phyloP scores from a whole-genome alignment of 2,888 invertebrate species.

The Drosophila algonquin region DNA sequence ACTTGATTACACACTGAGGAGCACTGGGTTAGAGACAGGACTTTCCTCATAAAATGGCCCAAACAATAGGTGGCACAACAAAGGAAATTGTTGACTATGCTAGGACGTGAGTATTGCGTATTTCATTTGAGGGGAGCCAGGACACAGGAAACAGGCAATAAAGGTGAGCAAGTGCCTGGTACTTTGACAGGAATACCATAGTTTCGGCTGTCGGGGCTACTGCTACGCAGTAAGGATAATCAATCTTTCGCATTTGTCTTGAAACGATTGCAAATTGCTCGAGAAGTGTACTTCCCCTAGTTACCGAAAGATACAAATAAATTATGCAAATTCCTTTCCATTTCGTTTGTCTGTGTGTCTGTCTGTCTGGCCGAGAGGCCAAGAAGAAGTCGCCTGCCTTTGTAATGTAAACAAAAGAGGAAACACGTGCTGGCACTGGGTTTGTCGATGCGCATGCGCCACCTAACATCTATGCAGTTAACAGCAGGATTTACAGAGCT shows the following conservation, averaged over 20 bases:
- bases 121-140: not conserved
- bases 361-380: slow-evolving; percentile 1
- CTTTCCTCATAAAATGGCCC: too few relatives aligned
- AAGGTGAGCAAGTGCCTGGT: not conserved
- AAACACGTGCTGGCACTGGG: slow-evolving; percentile 39
- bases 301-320: not conserved
- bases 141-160: not conserved
- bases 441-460: slow-evolving; percentile 48
- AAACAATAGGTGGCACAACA: too few relatives aligned
- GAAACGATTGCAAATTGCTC: not conserved
- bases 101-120: too few relatives aligned
- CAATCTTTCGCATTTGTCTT: not conserved
- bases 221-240: not conserved
- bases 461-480: slow-evolving; percentile 29
- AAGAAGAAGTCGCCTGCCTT: slow-evolving; percentile 5
- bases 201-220: too few relatives aligned
- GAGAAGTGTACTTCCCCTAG: not conserved
- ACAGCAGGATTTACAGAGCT: slow-evolving; percentile 31
- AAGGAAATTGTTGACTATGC: too few relatives aligned
- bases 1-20: too few relatives aligned
- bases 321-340: slow-evolving; percentile 10
- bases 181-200: not conserved
- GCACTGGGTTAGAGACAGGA: too few relatives aligned
- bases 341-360: not conserved
- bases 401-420: slow-evolving; percentile 45